Conservation (phyloP, 2,797 vertebrate species). For the Varecia variegata region DNA sequence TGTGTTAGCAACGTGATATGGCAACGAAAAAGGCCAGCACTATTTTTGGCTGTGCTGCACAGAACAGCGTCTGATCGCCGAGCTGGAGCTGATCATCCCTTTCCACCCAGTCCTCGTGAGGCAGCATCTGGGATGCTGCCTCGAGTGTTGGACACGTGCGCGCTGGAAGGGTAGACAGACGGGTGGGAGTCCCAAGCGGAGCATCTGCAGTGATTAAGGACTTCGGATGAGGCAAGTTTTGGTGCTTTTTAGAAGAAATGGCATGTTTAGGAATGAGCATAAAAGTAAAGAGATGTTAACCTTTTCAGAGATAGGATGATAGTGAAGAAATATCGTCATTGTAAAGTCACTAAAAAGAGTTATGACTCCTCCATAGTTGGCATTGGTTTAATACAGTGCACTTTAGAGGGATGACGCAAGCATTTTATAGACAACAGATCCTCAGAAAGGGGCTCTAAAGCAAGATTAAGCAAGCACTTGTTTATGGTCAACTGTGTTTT, state of each 20-base stretch:
- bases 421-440: background rate
- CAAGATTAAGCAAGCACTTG: background rate
- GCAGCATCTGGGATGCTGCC: background rate
- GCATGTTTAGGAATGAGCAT: background rate
- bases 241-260: background rate
- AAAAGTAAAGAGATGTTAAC: background rate
- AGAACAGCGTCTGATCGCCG: background rate
- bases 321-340: background rate
- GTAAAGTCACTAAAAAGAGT: background rate
- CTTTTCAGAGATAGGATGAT: constrained; percentile 2
- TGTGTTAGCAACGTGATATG: constrained; percentile 65
- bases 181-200: background rate
- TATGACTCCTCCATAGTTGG: background rate
- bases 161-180: background rate
- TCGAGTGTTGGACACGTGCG: background rate
- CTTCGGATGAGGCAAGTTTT: background rate
- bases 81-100: background rate
- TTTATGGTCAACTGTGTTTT: background rate
- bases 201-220: background rate
- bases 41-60: constrained; percentile 54
- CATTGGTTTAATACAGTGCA: background rate
- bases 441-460: background rate
- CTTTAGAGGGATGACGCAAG: background rate
- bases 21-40: constrained; percentile 56
- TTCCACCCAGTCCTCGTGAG: background rate